Conservation (phyloP, 2,797 vertebrate species). For the Pseudocheirus occidentalis region DNA sequence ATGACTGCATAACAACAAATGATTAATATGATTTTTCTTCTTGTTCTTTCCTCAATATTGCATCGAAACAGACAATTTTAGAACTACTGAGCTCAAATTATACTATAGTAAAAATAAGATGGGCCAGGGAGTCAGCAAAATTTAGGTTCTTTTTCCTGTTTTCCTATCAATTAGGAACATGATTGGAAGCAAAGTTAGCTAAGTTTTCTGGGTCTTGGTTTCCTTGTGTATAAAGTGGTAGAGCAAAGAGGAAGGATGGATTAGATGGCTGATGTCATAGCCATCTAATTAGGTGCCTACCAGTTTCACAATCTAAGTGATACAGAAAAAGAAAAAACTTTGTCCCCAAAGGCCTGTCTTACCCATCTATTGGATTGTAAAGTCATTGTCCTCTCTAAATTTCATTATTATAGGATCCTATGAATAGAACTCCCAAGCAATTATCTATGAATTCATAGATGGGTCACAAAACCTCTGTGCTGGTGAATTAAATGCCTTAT, state of each 20-base stretch:
- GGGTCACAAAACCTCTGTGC: background rate
- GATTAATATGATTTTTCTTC: background rate
- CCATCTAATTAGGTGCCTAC: background rate
- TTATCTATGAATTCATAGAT: background rate
- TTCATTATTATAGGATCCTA: background rate
- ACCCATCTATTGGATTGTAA: background rate
- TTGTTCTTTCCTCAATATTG: background rate
- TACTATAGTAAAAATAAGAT: background rate
- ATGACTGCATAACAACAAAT: background rate
- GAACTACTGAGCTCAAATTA: background rate
- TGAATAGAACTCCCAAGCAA: background rate
- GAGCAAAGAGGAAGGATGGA: background rate
- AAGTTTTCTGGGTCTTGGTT: background rate
- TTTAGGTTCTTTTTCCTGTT: background rate
- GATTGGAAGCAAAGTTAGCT: background rate
- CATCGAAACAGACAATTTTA: background rate
- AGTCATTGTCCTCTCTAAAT: background rate
- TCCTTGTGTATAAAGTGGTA: background rate
- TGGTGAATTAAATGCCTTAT: background rate
- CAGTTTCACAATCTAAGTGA: background rate
- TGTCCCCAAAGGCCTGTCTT: background rate
- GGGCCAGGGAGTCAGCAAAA: background rate
- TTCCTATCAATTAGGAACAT: background rate
- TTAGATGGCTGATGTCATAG: background rate
- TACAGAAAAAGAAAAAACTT: background rate